phyloP scores from a whole-genome alignment of 2,113 vertebrate genomes.

The Edolisoma coerulescens region DNA sequence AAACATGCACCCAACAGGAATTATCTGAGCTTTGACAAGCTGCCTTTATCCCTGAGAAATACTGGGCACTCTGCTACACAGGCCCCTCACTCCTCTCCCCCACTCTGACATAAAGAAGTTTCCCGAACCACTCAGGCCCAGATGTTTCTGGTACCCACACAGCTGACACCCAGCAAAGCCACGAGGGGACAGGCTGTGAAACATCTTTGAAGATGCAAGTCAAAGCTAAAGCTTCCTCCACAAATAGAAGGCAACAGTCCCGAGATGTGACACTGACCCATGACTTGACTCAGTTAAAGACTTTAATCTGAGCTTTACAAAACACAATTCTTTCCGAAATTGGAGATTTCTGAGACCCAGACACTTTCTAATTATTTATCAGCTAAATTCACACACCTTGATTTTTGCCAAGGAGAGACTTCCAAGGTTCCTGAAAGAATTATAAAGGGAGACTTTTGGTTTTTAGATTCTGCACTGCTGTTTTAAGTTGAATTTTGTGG shows the following conservation, averaged over 20 bases:
- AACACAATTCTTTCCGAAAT: fast-evolving
- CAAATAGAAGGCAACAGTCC: background rate
- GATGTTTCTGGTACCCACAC: background rate
- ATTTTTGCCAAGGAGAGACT: background rate
- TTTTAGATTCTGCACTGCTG: background rate
- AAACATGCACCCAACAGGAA: background rate
- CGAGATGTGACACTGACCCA: background rate
- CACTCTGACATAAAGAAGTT: background rate
- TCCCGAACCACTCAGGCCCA: background rate
- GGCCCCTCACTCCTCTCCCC: background rate
- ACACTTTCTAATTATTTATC: background rate
- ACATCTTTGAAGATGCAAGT: background rate
- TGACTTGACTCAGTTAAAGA: background rate
- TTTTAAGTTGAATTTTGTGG: background rate
- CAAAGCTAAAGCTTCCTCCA: background rate
- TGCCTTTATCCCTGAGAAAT: background rate
- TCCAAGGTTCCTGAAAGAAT: background rate
- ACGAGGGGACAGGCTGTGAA: background rate
- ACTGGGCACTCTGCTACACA: background rate
- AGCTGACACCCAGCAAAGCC: background rate
- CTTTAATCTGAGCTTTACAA: background rate
- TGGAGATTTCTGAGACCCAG: background rate
- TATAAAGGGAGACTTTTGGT: background rate
- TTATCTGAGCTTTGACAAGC: background rate
- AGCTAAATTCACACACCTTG: background rate